Evolutionary conservation across 2,888 invertebrate species (phyloP), one percentile per base, ranked within the genome.

Genomic region (Tenthredo scrophulariae): DNA sequence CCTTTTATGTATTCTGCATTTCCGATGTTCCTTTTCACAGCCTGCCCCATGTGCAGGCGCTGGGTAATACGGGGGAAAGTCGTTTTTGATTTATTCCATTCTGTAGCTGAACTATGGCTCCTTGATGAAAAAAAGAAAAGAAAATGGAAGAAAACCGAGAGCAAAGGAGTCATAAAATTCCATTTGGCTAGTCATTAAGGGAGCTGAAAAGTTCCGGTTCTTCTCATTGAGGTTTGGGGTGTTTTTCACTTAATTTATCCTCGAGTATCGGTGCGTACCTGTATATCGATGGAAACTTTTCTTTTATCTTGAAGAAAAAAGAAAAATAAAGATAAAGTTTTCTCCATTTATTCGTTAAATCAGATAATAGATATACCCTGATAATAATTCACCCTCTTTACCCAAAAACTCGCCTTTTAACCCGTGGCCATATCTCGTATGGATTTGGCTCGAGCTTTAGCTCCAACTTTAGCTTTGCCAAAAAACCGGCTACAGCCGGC

Each of bases 221-320:
- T 33, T 15, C 33, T 50, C 33, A 4, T 7, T 1, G 5, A 77
- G 29, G 29, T 50, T 54, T 1, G n/a, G 7, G 54, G n/a, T 54
- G 15, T 54, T 77, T 77, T 54, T 77, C 50, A 54, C 50, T 77
- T 54, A 54, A 50, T 50, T 50, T 50, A 50, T 33, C 29, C 77
- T 54, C 33, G 18, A 77, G 29, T 7, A 77, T 50, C 46, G 22
- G 58, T 58, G 22, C 22, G 1, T 22, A n/a, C 33, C 43, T 46
- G 46, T 22, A 70, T 15, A 29, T 22, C 74, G 77, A 77, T 50
- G 77, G 2, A 77, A 75, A 77, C 50, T 77, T 77, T 77, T 54
- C 50, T 54, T 33, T 77, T 77, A 54, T 75, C 77, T n/a, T 50
- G 33, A 15, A 75, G 26, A 46, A 50, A 67, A 67, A 65, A 9